These are phyloP conservation scores for Drosophila pandora DNA, from an alignment of 1,140 invertebrate species.

Conservation along the genomic window DNA sequence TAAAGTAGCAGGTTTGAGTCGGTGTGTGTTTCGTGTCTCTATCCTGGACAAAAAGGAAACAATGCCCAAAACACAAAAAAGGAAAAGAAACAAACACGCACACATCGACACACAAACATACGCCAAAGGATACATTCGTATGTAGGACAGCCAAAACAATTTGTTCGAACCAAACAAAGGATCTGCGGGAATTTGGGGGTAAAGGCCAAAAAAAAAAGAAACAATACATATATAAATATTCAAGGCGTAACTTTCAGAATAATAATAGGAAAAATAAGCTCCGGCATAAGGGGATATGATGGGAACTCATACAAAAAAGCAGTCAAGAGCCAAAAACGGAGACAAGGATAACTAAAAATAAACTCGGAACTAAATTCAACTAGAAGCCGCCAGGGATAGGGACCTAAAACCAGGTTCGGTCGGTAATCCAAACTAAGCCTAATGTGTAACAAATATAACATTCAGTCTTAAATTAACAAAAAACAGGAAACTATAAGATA, in stretches of 20 bases:
- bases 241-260: slow-evolving; percentile 45
- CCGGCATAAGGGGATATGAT: slow-evolving; percentile 15
- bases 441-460: slow-evolving; percentile 46
- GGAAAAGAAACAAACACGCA: slow-evolving; percentile 19
- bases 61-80: slow-evolving; percentile 30
- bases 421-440: slow-evolving; percentile 33
- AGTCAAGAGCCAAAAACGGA: slow-evolving; percentile 24
- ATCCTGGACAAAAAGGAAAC: slow-evolving; percentile 44
- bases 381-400: slow-evolving; percentile 27
- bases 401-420: slow-evolving; percentile 27
- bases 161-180: slow-evolving; percentile 57
- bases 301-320: slow-evolving; percentile 26
- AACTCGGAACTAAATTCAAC: slow-evolving; percentile 36
- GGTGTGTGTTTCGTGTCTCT: slow-evolving; percentile 32
- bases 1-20: slow-evolving; percentile 50
- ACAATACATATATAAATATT: slow-evolving; percentile 31
- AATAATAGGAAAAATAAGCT: slow-evolving; percentile 37
- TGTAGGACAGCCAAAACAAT: slow-evolving; percentile 58
- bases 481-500: background rate
- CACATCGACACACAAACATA: slow-evolving; percentile 18
- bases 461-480: slow-evolving; percentile 37
- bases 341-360: slow-evolving; percentile 33
- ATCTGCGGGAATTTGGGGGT: slow-evolving; percentile 27
- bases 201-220: slow-evolving; percentile 20
- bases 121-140: slow-evolving; percentile 29